Conservation (phyloP, 1,140 invertebrate species). For the Zeugodacus cucurbitae region DNA sequence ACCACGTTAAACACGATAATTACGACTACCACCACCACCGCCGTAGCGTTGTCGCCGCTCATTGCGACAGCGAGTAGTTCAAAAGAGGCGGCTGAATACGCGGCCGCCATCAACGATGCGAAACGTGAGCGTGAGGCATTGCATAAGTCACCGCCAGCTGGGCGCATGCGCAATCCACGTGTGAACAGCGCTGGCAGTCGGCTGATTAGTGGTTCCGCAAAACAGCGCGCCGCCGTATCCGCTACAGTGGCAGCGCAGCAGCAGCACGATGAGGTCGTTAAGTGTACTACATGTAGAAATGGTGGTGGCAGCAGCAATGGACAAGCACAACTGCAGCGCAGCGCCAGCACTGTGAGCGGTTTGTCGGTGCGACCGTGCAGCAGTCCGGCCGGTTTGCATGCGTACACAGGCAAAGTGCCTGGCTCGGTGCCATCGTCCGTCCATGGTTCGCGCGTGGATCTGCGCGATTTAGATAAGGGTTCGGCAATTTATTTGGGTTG, state of each 20-base stretch:
- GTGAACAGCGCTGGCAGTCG: constrained; percentile 55
- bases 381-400: constrained; percentile 78
- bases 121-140: constrained; percentile 5
- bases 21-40: background rate
- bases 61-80: constrained; percentile 33
- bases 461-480: constrained; percentile 70
- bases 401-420: constrained; percentile 73
- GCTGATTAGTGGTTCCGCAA: constrained; percentile 40
- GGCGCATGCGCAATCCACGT: constrained; percentile 44
- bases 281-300: background rate
- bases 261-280: background rate
- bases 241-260: background rate
- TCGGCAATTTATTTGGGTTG: constrained; percentile 67
- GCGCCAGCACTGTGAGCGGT: constrained; percentile 71
- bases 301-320: constrained; percentile 8
- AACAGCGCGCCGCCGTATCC: constrained; percentile 35
- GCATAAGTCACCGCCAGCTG: constrained; percentile 37
- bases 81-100: constrained; percentile 45
- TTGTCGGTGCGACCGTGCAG: constrained; percentile 72
- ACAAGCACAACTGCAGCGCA: constrained; percentile 60
- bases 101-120: constrained; percentile 41
- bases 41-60: background rate
- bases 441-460: constrained; percentile 75
- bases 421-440: constrained; percentile 73
- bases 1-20: constrained; percentile 49